phyloP scores from a whole-genome alignment of 2,113 vertebrate genomes.

The Puntigrus tetrazona region DNA sequence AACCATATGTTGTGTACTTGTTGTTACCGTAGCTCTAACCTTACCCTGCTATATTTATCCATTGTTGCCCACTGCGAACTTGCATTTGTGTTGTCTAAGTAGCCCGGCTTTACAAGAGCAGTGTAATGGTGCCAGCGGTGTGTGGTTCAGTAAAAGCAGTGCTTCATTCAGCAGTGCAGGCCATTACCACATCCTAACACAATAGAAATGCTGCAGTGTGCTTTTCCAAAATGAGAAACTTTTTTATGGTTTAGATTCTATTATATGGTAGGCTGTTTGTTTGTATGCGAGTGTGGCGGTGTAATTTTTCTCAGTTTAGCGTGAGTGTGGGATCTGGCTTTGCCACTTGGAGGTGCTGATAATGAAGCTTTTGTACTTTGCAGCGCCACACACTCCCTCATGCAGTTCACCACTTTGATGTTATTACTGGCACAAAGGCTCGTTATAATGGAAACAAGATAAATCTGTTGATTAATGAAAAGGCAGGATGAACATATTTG shows the following conservation, averaged over 20 bases:
- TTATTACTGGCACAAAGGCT: conserved; percentile 63
- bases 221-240: not conserved
- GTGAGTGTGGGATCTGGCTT: not conserved
- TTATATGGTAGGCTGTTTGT: not conserved
- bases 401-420: conserved; percentile 54
- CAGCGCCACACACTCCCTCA: conserved; percentile 49
- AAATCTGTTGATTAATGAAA: conserved; percentile 25
- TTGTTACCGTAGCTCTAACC: not conserved
- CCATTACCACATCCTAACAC: not conserved
- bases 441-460: conserved; percentile 61
- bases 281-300: not conserved
- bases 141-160: conserved; percentile 6
- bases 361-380: conserved; percentile 49
- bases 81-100: not conserved
- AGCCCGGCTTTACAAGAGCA: not conserved
- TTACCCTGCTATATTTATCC: conserved; percentile 12
- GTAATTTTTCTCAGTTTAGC: conserved; percentile 2
- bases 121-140: not conserved
- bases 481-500: conserved; percentile 1
- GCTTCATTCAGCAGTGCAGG: not conserved
- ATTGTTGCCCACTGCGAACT: conserved; percentile 7
- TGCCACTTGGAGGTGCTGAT: conserved; percentile 3
- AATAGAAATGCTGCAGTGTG: not conserved
- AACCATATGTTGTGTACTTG: not conserved
- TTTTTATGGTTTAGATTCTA: not conserved